Conservation (phyloP, 1,140 invertebrate species). For the Brachionus angularis region DNA sequence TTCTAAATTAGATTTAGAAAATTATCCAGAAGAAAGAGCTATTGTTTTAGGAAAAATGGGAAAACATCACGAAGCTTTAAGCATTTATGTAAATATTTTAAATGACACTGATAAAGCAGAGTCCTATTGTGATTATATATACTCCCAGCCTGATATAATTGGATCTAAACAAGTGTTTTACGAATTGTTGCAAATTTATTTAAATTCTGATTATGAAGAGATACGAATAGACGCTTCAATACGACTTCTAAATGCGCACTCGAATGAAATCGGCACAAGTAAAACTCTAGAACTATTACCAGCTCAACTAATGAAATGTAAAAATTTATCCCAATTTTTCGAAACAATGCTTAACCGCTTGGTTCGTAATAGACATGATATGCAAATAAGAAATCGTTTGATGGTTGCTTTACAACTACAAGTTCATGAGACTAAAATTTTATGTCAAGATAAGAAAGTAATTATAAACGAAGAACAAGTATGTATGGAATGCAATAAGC, state of each 20-base stretch:
- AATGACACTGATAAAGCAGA: constrained; percentile 76
- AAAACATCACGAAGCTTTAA: constrained; percentile 80
- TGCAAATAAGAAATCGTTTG: constrained; percentile 18
- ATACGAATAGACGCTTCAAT: constrained; percentile 40
- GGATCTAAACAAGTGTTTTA: constrained; percentile 22
- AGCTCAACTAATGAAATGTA: constrained; percentile 45
- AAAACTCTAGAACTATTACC: constrained; percentile 46
- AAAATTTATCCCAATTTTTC: constrained; percentile 46
- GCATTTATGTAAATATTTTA: constrained; percentile 78
- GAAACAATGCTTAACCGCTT: constrained; percentile 45
- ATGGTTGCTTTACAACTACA: constrained; percentile 45
- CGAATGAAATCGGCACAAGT: constrained; percentile 43
- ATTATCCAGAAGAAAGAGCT: constrained; percentile 76
- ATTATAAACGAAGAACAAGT: constrained; percentile 77
- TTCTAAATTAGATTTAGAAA: constrained; percentile 33
- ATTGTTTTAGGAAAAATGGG: constrained; percentile 81
- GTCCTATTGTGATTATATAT: constrained; percentile 46
- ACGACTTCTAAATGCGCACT: constrained; percentile 22
- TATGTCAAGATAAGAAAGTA: constrained; percentile 73
- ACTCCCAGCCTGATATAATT: constrained; percentile 25
- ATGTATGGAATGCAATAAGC: constrained; percentile 83
- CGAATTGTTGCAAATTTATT: constrained; percentile 31
- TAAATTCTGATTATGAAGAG: constrained; percentile 1
- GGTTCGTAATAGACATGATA: constrained; percentile 44
- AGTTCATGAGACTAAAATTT: constrained; percentile 69